These are phyloP conservation scores for Ophion ellenae DNA, from an alignment of 2,888 invertebrate genomes.

Conservation along the genomic window DNA sequence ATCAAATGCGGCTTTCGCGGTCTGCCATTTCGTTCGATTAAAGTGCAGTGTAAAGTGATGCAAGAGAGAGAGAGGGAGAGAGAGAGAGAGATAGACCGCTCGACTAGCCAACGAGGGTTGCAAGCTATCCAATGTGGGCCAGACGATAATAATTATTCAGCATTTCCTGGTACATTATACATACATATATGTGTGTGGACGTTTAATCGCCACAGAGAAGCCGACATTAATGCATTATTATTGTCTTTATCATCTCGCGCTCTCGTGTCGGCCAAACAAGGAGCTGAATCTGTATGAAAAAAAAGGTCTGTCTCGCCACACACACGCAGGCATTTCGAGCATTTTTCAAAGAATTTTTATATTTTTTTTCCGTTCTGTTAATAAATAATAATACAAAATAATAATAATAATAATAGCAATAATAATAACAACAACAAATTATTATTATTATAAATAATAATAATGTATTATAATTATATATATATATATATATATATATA, in stretches of 20 bases:
- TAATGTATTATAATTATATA: too few species aligned
- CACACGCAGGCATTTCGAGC: not conserved
- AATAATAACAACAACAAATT: too few species aligned
- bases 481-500: too few species aligned
- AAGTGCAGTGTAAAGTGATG: not conserved
- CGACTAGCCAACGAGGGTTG: constrained; percentile 35
- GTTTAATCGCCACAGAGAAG: constrained; percentile 78
- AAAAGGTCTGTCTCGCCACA: not conserved
- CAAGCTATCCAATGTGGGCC: constrained; percentile 76
- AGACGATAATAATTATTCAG: constrained; percentile 80
- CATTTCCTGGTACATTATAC: constrained; percentile 79
- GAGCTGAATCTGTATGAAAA: not conserved
- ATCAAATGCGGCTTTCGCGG: not conserved
- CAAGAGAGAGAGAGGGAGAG: not conserved
- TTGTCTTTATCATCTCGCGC: constrained; percentile 56
- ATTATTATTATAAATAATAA: too few species aligned
- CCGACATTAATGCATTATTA: constrained; percentile 70
- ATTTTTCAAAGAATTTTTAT: not conserved
- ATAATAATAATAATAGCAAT: not conserved
- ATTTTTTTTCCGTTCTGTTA: not conserved
- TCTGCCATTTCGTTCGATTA: not conserved
- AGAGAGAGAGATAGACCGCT: not conserved
- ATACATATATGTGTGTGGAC: constrained; percentile 49
- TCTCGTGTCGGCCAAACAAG: constrained; percentile 1
- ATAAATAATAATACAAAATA: not conserved